Percentiles rank a stretch among this genome's conserved stretches.
These are phyloP conservation scores for Seriola aureovittata DNA, from an alignment of 2,113 vertebrate genomes.

Conservation along the genomic window DNA sequence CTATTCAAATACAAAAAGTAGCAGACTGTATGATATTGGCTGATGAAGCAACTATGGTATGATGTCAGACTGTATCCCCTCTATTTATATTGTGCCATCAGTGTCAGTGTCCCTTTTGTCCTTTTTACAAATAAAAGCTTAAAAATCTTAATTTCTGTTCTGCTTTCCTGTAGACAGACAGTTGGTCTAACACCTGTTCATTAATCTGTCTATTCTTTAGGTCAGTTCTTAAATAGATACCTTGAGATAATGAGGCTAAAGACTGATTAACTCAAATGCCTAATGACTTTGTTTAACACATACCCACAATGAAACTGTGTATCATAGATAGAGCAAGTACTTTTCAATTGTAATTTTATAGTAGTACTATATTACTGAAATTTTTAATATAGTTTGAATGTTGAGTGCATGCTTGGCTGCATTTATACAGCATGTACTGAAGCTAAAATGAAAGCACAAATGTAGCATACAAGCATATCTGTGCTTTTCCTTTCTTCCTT, in stretches of 20 bases:
- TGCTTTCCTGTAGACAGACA: constrained; percentile 22
- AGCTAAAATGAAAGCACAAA: background rate
- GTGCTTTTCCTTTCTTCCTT: background rate
- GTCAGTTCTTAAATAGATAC: constrained; percentile 64
- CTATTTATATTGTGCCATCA: background rate
- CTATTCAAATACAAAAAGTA: background rate
- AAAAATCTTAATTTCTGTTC: background rate
- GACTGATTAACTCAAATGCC: constrained; percentile 69
- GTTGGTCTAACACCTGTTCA: constrained; percentile 25
- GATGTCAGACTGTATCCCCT: background rate
- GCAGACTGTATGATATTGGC: background rate
- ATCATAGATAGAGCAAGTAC: background rate
- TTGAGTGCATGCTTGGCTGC: background rate
- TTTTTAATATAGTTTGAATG: background rate
- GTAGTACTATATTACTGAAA: background rate
- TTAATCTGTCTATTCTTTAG: constrained; percentile 58
- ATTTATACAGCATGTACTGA: background rate
- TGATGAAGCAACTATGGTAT: background rate
- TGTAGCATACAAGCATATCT: background rate
- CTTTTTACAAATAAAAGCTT: constrained; percentile 1
- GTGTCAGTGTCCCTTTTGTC: background rate
- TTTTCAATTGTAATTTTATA: background rate
- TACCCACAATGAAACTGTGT: constrained; percentile 14
- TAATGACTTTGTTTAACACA: constrained; percentile 35
- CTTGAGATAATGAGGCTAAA: constrained; percentile 72